Conservation (phyloP, 2,888 invertebrate genomes). For the Endotricha flammealis region DNA sequence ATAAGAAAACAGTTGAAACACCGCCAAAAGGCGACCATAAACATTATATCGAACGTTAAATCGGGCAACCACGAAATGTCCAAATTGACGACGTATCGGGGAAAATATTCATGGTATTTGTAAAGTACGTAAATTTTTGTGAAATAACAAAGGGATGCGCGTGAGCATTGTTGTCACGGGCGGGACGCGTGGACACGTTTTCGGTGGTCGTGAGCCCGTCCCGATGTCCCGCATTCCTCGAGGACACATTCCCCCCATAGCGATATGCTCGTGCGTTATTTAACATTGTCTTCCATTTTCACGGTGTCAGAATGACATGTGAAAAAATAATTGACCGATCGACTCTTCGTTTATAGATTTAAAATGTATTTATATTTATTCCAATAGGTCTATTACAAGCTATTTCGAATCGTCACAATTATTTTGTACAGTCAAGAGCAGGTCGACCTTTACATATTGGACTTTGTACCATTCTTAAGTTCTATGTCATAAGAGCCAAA, state of each 20-base stretch:
- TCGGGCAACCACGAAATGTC: neutral
- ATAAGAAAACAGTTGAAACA: too few relatives aligned
- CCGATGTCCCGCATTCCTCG: slow-evolving; percentile 38
- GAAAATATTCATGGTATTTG: slow-evolving; percentile 15
- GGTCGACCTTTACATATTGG: too few relatives aligned
- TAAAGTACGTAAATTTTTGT: slow-evolving; percentile 21
- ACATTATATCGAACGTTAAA: neutral
- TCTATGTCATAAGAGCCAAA: too few relatives aligned
- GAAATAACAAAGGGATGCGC: slow-evolving; percentile 21
- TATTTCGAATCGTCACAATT: too few relatives aligned
- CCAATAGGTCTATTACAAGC: too few relatives aligned
- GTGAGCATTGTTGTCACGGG: slow-evolving; percentile 26
- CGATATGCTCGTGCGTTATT: slow-evolving; percentile 59
- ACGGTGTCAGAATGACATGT: slow-evolving; percentile 34
- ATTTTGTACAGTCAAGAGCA: too few relatives aligned
- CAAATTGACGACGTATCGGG: slow-evolving; percentile 1
- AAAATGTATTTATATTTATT: too few relatives aligned
- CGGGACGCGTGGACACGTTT: slow-evolving; percentile 56
- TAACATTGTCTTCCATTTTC: slow-evolving; percentile 53
- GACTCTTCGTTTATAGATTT: too few relatives aligned
- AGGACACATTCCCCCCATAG: slow-evolving; percentile 58
- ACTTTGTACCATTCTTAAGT: too few relatives aligned
- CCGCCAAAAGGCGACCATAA: too few relatives aligned
- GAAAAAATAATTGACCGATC: slow-evolving; percentile 12
- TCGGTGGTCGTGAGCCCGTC: slow-evolving; percentile 42